These are phyloP conservation scores for Esox lucius DNA, from an alignment of 2,797 vertebrate species.

Conservation along the genomic window DNA sequence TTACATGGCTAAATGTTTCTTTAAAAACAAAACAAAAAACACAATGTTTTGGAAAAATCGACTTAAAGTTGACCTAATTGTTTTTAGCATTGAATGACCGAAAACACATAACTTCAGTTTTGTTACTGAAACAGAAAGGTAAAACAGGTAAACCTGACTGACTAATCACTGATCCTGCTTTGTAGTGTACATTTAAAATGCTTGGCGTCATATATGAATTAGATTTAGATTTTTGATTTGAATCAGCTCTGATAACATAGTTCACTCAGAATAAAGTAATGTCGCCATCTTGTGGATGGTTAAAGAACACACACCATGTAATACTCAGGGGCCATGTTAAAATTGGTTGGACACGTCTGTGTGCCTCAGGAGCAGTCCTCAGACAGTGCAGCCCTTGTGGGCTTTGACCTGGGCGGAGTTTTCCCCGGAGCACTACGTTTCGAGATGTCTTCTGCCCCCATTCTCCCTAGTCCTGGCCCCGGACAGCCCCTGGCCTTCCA, in stretches of 20 bases:
- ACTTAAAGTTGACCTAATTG: no score
- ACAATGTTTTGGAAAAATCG: no score
- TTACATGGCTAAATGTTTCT: no score
- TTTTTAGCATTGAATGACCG: no score
- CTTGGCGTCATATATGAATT: not conserved
- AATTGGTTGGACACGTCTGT: not conserved
- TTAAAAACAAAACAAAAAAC: no score
- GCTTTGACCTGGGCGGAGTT: not conserved
- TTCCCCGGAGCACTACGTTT: not conserved
- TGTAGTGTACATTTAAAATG: not conserved
- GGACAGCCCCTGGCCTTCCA: conserved; percentile 54
- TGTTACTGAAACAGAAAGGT: no score
- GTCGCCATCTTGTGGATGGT: conserved; percentile 18
- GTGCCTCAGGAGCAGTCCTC: conserved; percentile 68
- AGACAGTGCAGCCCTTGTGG: conserved; percentile 34
- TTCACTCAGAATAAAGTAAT: not conserved
- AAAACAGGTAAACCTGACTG: no score
- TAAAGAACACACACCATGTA: not conserved
- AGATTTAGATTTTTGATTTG: no score
- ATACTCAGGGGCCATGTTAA: not conserved
- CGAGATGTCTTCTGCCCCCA: conserved; percentile 35
- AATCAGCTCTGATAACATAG: no score
- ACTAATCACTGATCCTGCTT: no score
- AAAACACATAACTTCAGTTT: no score
- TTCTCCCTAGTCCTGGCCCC: conserved; percentile 22